Base-by-base conservation (phyloP, 2,797 vertebrate species). In the Meriones psammophilus region DNA sequence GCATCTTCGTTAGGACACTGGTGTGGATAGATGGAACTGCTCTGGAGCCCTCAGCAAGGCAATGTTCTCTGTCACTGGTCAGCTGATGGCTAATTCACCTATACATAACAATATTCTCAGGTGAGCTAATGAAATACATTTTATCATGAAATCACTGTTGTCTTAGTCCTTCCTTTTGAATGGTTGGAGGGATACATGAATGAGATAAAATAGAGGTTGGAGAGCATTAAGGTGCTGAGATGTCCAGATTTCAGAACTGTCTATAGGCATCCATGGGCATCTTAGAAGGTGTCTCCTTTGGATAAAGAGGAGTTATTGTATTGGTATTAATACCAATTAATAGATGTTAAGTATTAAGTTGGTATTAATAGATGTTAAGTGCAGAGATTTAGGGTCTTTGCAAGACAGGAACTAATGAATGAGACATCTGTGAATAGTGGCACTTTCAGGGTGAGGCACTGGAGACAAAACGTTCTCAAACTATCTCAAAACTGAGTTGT, bases 111-210 rank as follows among this genome's bases (percentile, higher is more conserved):
- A 69, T 28, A 14, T 22, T 66, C 30, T 15, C 30, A 80, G 17
- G 15, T 66, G 22, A 88, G 10, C 13, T 83, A 58, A 94, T 66
- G 58, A 81, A 92, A 89, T 85, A 28, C 4, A 39, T 68, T 68
- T 73, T 8, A 50, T 73, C 24, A 50, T 88, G 60, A 92, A 94
- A 56, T 56, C 46, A 30, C 12, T 71, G 5, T 46, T 39, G 60
- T 33, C 77, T 90, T 17, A 1, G 26, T 28, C 15, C 22, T 88
- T 77, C 71, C 30, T 74, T 83, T 73, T 36, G 54, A 74, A 28
- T 64, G 56, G 10, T 33, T 62, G 46, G 71, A 89, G 54, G 20
- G 33, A 68, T 22, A 46, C 56, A 14, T 14, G 89, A 64, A 36
- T 18, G 30, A 71, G 56, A 69, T 60, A 12, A 78, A 81, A 58